Conservation (phyloP, 1,140 invertebrate genomes). For the Macrocentrus cingulum region DNA sequence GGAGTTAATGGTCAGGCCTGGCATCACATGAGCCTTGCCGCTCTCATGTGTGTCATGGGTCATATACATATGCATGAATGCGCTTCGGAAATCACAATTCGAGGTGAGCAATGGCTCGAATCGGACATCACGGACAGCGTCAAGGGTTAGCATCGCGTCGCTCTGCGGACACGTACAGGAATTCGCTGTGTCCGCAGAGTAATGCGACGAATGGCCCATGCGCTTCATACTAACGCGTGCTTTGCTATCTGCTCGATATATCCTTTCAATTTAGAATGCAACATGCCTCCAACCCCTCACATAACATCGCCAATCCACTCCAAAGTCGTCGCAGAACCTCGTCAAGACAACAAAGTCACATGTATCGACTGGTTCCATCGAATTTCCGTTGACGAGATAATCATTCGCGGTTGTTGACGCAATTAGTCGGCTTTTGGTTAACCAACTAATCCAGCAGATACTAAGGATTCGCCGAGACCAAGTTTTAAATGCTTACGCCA, state of each 20-base stretch:
- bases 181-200: slow-evolving; percentile 24
- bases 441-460: too few relatives aligned
- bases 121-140: slow-evolving; percentile 1
- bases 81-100: slow-evolving; percentile 17
- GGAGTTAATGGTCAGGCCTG: slow-evolving; percentile 14
- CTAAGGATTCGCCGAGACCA: too few relatives aligned
- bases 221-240: neutral
- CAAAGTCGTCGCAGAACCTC: too few relatives aligned
- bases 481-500: too few relatives aligned
- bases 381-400: too few relatives aligned
- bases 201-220: slow-evolving; percentile 22
- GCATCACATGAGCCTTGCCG: too few relatives aligned
- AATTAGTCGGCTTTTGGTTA: too few relatives aligned
- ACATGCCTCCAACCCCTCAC: too few relatives aligned
- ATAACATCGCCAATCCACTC: too few relatives aligned
- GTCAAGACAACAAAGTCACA: too few relatives aligned
- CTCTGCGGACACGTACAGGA: slow-evolving; percentile 20
- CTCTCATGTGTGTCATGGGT: slow-evolving; percentile 4
- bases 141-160: neutral
- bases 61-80: slow-evolving; percentile 13
- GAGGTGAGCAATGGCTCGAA: slow-evolving; percentile 4
- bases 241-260: neutral
- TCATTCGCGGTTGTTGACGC: too few relatives aligned
- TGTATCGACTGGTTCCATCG: too few relatives aligned
- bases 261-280: slow-evolving; percentile 6